Evolutionary conservation across 1,140 invertebrate genomes (phyloP).

Genomic region (Cherax destructor): DNA sequence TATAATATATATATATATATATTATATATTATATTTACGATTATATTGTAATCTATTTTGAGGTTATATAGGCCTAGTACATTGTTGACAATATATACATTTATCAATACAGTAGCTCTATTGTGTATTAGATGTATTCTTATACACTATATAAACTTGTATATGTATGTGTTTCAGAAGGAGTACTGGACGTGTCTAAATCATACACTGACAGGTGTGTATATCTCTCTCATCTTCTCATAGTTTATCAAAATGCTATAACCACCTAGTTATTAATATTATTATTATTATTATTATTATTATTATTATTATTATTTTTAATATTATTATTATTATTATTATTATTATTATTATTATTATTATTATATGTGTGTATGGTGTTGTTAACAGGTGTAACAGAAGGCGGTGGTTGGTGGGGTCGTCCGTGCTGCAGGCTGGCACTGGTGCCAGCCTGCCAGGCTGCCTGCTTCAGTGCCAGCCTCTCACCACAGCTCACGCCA

Average conservation of each 20-base stretch:
- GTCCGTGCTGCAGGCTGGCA: slow-evolving; percentile 49
- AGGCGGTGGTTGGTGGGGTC: slow-evolving; percentile 47
- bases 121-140: too few species aligned
- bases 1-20: slow-evolving; percentile 24
- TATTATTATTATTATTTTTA: too few species aligned
- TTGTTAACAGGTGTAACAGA: slow-evolving; percentile 28
- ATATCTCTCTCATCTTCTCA: not conserved
- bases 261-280: too few species aligned
- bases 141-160: too few species aligned
- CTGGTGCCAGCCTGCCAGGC: slow-evolving; percentile 35
- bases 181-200: slow-evolving; percentile 23
- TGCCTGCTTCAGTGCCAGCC: slow-evolving; percentile 25
- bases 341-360: too few species aligned
- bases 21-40: not conserved
- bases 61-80: too few species aligned
- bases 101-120: too few species aligned
- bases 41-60: too few species aligned
- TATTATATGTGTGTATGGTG: not conserved
- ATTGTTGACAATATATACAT: too few species aligned
- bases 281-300: too few species aligned
- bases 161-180: not conserved
- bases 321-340: too few species aligned
- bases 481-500: slow-evolving; percentile 16
- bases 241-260: too few species aligned
- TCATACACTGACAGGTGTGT: slow-evolving; percentile 17